Conservation (phyloP, 2,797 vertebrate genomes). For the Ciconia nigra region DNA sequence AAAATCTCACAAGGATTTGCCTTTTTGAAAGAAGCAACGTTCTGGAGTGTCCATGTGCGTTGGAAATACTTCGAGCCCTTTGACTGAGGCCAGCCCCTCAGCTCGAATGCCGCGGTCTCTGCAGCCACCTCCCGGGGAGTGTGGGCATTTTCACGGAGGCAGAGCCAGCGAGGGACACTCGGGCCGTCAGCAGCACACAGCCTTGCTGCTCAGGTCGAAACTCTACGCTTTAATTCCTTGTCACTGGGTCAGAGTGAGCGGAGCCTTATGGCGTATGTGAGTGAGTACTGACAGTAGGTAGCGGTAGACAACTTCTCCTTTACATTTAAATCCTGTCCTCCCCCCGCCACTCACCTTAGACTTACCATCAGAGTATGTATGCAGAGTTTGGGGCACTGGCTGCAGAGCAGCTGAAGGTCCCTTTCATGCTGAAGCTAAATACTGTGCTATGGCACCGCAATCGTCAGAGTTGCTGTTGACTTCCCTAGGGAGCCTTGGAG, state of each 20-base stretch:
- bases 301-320: not conserved
- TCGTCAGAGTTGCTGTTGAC: not conserved
- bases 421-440: not conserved
- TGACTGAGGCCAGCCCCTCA: fast-evolving
- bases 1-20: not conserved
- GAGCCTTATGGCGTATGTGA: not conserved
- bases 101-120: not conserved
- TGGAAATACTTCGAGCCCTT: fast-evolving
- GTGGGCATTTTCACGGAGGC: fast-evolving
- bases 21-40: not conserved
- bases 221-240: not conserved
- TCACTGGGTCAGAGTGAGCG: too few species aligned
- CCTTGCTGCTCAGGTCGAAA: not conserved
- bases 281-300: not conserved
- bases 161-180: not conserved
- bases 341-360: fast-evolving
- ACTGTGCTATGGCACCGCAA: fast-evolving
- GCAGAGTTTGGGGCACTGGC: not conserved
- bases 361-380: fast-evolving
- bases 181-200: fast-evolving
- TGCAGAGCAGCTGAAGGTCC: not conserved
- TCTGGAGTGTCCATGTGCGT: fast-evolving
- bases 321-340: not conserved
- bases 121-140: slow-evolving; percentile 46
- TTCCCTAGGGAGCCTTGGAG: not conserved